Evolutionary conservation across 2,888 invertebrate genomes (phyloP), one percentile per base, ranked within the genome.

Genomic region (Villa cingulata): DNA sequence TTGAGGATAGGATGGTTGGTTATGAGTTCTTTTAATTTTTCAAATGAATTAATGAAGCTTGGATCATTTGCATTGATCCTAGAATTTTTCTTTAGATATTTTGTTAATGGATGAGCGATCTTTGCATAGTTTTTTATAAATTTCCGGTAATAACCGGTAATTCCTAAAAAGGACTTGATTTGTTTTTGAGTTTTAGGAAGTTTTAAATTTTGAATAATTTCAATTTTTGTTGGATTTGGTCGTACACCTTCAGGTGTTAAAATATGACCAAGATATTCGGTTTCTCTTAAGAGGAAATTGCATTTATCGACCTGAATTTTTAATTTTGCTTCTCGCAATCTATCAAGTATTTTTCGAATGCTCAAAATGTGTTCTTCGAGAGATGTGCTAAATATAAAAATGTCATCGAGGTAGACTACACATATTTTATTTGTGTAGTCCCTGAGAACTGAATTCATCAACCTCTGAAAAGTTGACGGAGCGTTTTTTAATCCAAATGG

Each of bases 191-290:
- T 57, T 49, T 54, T 54, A 18, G 55, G 56, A 23, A 56, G 37
- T 12, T 54, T 52, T 32, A 51, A 58, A 14, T 59, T 54, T 47
- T 47, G n/a, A 37, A 59, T 56, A 3, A 53, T 51, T 45, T 56
- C 50, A 3, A 57, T 55, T 53, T 63, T 63, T 12, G 56, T 52
- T 1, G 60, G 58, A 41, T 62, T 58, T 4, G 62, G 59, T 46
- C 50, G 56, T 14, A 59, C 55, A 15, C 57, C 59, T 1, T 62
- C 56, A 6, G 55, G 45, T 2, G 60, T 58, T 18, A 65, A 51
- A 15, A 63, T 38, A 41, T 60, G 60, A 6, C 63, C 61, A 16
- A 64, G 43, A 50, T 54, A 62, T 27, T 53, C 50, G 1, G 61
- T 53, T 51, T 56, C 54, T 38, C 54, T 54, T 34, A 46, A 43